A percentile compares a stretch with the other conserved stretches of the same genome.
Conservation (phyloP, 2,888 invertebrate genomes). For the Synergus japonicus region DNA sequence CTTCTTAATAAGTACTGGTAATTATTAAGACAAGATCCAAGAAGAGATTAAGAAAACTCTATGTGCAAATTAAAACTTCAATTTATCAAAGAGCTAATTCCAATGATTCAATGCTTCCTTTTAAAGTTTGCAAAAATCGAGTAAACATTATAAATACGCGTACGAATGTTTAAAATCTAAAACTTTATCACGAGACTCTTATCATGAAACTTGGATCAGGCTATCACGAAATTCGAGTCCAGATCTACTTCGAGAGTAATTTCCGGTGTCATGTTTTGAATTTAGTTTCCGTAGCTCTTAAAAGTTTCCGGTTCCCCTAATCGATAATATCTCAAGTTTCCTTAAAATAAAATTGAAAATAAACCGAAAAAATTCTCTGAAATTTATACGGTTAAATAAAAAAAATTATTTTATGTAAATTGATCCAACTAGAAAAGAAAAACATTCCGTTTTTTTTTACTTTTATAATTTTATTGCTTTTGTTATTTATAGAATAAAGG, state of each 20-base stretch:
- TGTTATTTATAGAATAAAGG: not conserved
- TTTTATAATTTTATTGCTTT: not conserved
- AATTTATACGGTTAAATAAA: too few relatives aligned
- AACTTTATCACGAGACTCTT: not conserved
- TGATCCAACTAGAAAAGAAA: too few relatives aligned
- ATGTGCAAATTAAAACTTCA: not conserved
- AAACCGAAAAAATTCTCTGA: not conserved
- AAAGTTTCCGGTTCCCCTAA: constrained; percentile 26
- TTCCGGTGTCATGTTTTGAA: constrained; percentile 38
- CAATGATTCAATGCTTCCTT: not conserved
- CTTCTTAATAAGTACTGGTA: too few relatives aligned
- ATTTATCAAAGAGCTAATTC: not conserved
- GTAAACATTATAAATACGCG: not conserved
- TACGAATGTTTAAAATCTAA: not conserved
- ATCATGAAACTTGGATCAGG: not conserved
- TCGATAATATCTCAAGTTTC: constrained; percentile 1
- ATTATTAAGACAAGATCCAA: not conserved
- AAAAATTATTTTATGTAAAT: too few relatives aligned
- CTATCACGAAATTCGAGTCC: constrained; percentile 23
- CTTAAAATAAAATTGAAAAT: not conserved
- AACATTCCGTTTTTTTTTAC: too few relatives aligned
- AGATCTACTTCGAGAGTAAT: constrained; percentile 28
- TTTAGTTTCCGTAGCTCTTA: constrained; percentile 16
- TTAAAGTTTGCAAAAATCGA: not conserved
- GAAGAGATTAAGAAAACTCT: not conserved